Evolutionary conservation across 2,113 vertebrate genomes (phyloP), one percentile per base, ranked within the genome.

Genomic region (Girardinichthys multiradiatus): DNA sequence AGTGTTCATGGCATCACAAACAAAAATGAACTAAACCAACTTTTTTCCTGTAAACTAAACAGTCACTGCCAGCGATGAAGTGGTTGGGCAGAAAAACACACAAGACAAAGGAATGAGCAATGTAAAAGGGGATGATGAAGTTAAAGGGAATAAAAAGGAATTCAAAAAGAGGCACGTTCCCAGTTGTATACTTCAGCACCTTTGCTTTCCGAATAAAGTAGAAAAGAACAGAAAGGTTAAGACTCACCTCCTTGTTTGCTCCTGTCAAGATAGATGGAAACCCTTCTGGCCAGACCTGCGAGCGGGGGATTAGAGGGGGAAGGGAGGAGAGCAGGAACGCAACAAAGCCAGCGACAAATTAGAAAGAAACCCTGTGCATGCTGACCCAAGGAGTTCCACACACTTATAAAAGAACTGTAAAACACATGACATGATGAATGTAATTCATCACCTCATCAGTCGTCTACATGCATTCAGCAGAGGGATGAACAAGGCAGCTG

Each of bases 181-280:
- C 0, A 0, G 79, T 48, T 66, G 74, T 86, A 86, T 58, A 77
- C 80, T 76, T 82, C 45, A 67, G 57, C 69, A 76, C 60, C 51
- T 77, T 80, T 45, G 73, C 64, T 79, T 51, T 29, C 26, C 37
- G 33, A 57, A 70, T 29, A 26, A 77, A 59, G 63, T 63, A 57
- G 58, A 51, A 68, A 15, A 64, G 74, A 83, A 74, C 54, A 76
- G 85, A 72, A 87, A 14, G 27, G 77, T 33, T n/a, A 80, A 81
- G 92, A 96, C 95, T 96, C 94, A 96, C 96, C 95, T 95, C 96
- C 96, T 94, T 96, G 97, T 75, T 97, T 96, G 95, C 95, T 96
- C 86, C 94, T 94, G 94, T 96, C 96, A 91, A 96, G 96, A 91
- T 95, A 96, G 94, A 97, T 96, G 87, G 96, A 97, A 91, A 96